Conservation (phyloP, 2,113 vertebrate genomes). For the Balaenoptera acutorostrata region DNA sequence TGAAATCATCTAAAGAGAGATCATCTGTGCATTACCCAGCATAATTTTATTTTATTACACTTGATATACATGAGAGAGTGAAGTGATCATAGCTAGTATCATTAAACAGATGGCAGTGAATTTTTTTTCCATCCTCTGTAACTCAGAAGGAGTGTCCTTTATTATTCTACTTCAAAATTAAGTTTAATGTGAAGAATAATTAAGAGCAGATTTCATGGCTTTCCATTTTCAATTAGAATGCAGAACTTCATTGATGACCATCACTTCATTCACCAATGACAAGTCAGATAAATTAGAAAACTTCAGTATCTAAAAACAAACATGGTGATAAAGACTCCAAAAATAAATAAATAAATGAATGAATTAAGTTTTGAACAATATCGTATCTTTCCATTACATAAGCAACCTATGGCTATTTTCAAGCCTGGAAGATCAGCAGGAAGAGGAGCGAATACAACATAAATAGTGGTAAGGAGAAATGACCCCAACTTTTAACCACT, state of each 20-base stretch:
- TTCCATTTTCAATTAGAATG: background rate
- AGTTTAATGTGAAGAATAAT: slow-evolving; percentile 15
- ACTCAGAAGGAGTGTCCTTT: slow-evolving; percentile 2
- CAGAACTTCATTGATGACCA: background rate
- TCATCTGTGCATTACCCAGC: slow-evolving; percentile 49
- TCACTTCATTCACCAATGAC: background rate
- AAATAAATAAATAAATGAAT: background rate
- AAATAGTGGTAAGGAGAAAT: background rate
- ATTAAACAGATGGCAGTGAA: slow-evolving; percentile 45
- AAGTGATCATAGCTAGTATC: slow-evolving; percentile 27
- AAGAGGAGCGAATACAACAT: background rate
- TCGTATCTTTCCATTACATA: background rate
- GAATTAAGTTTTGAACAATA: background rate
- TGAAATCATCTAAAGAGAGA: slow-evolving; percentile 50
- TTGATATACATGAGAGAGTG: slow-evolving; percentile 35
- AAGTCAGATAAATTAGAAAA: background rate
- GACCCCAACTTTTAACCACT: background rate
- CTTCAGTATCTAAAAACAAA: background rate
- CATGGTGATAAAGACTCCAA: background rate
- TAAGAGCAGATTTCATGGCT: background rate
- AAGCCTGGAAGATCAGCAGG: background rate
- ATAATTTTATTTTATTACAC: slow-evolving; percentile 40
- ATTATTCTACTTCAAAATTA: slow-evolving; percentile 20
- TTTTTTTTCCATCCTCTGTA: background rate
- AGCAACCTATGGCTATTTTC: background rate